Evolutionary conservation across 1,140 invertebrate genomes (phyloP).

Genomic region (Danaus plexippus): DNA sequence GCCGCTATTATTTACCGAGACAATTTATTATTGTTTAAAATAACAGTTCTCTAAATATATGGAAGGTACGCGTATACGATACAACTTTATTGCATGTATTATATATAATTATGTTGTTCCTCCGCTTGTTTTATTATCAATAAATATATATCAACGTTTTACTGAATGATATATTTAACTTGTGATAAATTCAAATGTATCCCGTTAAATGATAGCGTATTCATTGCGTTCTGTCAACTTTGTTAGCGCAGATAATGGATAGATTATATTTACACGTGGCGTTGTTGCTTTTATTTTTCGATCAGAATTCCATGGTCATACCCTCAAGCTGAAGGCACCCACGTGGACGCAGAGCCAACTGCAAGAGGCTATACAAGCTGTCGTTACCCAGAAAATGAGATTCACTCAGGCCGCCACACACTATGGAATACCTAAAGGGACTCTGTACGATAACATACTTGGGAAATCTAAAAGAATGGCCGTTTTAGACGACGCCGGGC

Average conservation of each 20-base stretch:
- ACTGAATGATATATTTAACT: too few species aligned
- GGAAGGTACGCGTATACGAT: constrained; percentile 11
- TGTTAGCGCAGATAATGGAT: constrained; percentile 23
- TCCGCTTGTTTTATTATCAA: neutral
- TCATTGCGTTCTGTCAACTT: constrained; percentile 19
- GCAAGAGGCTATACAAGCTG: constrained; percentile 82
- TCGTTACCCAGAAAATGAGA: constrained; percentile 82
- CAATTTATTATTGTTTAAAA: constrained; percentile 33
- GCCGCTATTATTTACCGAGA: constrained; percentile 22
- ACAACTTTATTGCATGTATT: constrained; percentile 17
- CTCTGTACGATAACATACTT: constrained; percentile 84
- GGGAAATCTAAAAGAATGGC: constrained; percentile 85
- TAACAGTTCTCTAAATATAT: constrained; percentile 17
- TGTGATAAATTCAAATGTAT: too few species aligned
- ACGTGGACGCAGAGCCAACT: constrained; percentile 83
- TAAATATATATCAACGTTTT: too few species aligned
- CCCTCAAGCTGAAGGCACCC: constrained; percentile 78
- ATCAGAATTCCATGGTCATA: constrained; percentile 49
- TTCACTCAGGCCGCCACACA: constrained; percentile 81
- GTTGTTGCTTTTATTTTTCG: constrained; percentile 42
- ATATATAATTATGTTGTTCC: constrained; percentile 6
- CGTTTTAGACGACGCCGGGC: constrained; percentile 78
- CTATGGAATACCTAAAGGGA: constrained; percentile 84
- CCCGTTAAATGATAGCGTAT: too few species aligned
- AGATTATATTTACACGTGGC: constrained; percentile 25